Base-by-base conservation (phyloP, 1,140 invertebrate species). In the Drosophila takahashii region DNA sequence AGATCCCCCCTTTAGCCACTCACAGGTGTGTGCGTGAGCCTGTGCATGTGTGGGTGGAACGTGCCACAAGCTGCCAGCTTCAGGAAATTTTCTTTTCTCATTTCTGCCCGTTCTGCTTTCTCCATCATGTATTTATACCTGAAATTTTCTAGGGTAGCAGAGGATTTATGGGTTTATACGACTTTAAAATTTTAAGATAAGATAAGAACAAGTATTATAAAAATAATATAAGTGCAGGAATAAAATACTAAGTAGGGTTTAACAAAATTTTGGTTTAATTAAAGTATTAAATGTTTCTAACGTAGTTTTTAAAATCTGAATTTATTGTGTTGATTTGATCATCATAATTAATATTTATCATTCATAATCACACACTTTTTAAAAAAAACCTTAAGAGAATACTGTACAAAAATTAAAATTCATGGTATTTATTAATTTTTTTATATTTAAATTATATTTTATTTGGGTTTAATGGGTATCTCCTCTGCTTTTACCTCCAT, bases 61-160 rank as follows among this genome's bases (percentile, higher is more conserved):
- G 72, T 66, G 72, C 52, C 52, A 56, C 72, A 54, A 62, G 70
- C 70, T 48, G 56, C 16, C 37, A 39, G 51, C 48, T 50, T 42
- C 69, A 44, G 71, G 15, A 74, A 64, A 51, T 65, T 45, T 62
- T 56, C 48, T 52, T 61, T 74, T 73, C 36, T 56, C 56, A 48
- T 71, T 71, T 51, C 22, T 36, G 48, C 18, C n/a, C 29, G 22
- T 18, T 54, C 22, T 37, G 26, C 48, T 61, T 48, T 50, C 32
- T 45, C 50, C 18, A 32, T 15, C 37, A 51, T 64, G 15, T 48
- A 37, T 75, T 41, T 56, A 41, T 39, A 32, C 41, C 36, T 29
- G 37, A 44, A 37, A 50, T 37, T 56, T 4, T 56, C n/a, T 3
- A 29, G 44, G 52, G 65, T 71, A 71, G 3, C 32, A 51, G 1